Percentiles rank a stretch among this genome's conserved stretches.
Conservation (phyloP, 2,888 invertebrate genomes). For the Cantharis rufa region DNA sequence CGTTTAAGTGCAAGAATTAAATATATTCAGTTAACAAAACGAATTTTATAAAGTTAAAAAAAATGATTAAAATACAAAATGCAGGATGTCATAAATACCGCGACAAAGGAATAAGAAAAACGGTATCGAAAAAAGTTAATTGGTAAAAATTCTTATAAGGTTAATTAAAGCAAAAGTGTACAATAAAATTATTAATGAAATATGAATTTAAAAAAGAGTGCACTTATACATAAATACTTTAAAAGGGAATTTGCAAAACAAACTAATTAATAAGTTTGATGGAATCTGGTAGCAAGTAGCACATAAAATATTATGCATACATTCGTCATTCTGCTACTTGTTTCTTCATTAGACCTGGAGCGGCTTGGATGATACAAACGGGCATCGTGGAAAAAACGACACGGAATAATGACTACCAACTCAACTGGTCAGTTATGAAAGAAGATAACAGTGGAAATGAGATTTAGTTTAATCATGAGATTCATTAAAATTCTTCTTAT, state of each 20-base stretch:
- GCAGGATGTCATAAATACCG: background rate
- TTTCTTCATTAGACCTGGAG: conserved; percentile 44
- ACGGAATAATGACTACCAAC: conserved; percentile 40
- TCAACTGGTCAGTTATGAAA: conserved; percentile 32
- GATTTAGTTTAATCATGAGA: conserved; percentile 26
- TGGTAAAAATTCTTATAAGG: background rate
- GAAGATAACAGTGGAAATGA: conserved; percentile 31
- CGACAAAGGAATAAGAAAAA: background rate
- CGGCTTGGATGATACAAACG: conserved; percentile 41
- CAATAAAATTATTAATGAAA: conserved; percentile 11
- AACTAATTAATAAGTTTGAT: conserved; percentile 41
- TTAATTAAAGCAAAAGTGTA: background rate
- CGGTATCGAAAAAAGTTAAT: background rate
- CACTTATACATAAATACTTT: background rate
- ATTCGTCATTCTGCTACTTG: conserved; percentile 44
- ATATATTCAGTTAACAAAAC: background rate
- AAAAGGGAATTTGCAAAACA: conserved; percentile 34
- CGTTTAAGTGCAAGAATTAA: background rate
- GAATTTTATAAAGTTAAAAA: background rate
- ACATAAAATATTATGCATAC: conserved; percentile 43
- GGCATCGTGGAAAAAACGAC: conserved; percentile 44
- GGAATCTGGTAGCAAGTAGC: conserved; percentile 40
- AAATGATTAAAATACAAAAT: background rate
- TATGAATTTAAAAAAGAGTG: conserved; percentile 5
- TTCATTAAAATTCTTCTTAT: conserved; percentile 28